Evolutionary conservation across 64 coral and sea anemone species (phyloP), one percentile per base, ranked within the genome.

Genomic region (Orbicella faveolata): DNA sequence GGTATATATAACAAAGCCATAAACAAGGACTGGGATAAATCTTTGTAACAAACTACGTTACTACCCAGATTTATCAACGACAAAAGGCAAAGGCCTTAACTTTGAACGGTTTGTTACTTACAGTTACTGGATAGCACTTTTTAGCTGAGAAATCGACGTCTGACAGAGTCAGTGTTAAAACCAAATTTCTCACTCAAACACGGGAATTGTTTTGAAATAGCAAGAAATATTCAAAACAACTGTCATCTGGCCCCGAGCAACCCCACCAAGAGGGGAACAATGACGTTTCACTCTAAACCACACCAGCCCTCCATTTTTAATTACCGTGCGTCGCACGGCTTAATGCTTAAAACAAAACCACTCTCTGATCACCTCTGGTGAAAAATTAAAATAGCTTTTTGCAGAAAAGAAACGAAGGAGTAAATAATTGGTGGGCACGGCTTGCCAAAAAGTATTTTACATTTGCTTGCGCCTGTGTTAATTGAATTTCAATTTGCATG

Each of bases 401-500:
- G 39, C 63, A 12, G 20, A 36, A 83, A 67, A 65, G 36, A 48
- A 63, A 83, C 35, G 80, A 65, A 41, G 62, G 15, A 18, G 80
- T 33, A 14, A 3, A 51, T 85, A 70, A 85, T 85, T 85, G 64
- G 35, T 52, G 23, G 21, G 39, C 37, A 85, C 35, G 65, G 65
- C 37, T 72, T 9, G 64, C 39, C 63, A 53, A 51, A 85, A 70
- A 20, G 25, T 19, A 85, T 72, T 72, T 52, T 52, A 85, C 53
- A 73, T 72, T 85, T 85, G 21, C 63, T 85, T 85, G 37, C 72
- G 82, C 53, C 37, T 33, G 9, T 18, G 64, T 69, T 85, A 85
- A 85, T 83, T 65, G 80, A 52, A 52, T 23, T 33, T 20, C 63
- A 25, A 85, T 85, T 85, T 73, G 65, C 63, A 85, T 72, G 64